Evolutionary conservation across 2,113 vertebrate genomes (phyloP), one percentile per base, ranked within the genome.

Genomic region (Callithrix jacchus): DNA sequence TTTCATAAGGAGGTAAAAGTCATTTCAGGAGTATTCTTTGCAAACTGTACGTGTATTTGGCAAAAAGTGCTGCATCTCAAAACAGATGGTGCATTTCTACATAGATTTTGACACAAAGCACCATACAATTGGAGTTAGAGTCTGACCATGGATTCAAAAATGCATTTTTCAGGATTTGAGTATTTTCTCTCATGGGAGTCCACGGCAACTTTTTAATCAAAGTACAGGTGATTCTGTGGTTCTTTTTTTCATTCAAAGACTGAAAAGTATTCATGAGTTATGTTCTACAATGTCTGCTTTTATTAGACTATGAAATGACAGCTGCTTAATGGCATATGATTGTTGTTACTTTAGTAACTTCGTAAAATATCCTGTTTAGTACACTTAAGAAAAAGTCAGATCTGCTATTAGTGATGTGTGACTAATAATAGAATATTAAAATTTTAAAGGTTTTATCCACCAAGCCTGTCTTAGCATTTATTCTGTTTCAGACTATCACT

Each of bases 1-100:
- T 97, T 95, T 86, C 87, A 64, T 27, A 76, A 83, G n/a, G 61
- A 84, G 74, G 76, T 89, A 85, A 58, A 85, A 79, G 83, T 91
- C 73, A 81, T 54, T 80, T 94, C 6, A 40, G 47, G 84, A 88
- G n/a, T 73, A 30, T 70, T 87, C 73, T 91, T 84, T 83, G 68
- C 74, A 93, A 85, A 93, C 64, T 70, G 40, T 80, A 37, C 61
- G 18, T 30, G 27, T 79, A 64, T 70, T 90, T 96, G 92, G 52
- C 11, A 45, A 79, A 87, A 85, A 70, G 32, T 87, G 35, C 81
- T 52, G 83, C 80, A 6, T n/a, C 66, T 73, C 66, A 21, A 66
- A 80, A 77, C 45, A 49, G 35, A 47, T 12, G 9, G 70, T 84
- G 45, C 81, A 49, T 76, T 96, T 97, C 84, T 52, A 35, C 32